Evolutionary conservation across 2,888 invertebrate genomes (phyloP).

Genomic region (Conistra vaccinii): DNA sequence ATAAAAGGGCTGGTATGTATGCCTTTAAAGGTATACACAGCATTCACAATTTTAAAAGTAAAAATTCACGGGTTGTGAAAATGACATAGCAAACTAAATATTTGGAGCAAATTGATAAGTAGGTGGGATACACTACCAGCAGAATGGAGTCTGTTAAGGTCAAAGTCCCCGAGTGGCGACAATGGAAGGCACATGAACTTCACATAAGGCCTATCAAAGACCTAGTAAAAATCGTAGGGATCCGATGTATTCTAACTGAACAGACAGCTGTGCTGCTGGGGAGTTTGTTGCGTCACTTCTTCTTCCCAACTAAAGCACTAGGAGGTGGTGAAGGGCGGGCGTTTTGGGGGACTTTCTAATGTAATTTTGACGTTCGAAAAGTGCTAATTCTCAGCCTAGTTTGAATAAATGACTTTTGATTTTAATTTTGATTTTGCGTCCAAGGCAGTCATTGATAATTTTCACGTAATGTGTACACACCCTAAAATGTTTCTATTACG

Average conservation of each 20-base stretch:
- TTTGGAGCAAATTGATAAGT: not conserved
- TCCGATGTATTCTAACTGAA: not conserved
- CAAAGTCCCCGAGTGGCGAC: not conserved
- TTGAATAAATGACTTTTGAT: no score
- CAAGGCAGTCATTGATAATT: not conserved
- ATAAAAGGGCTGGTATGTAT: not conserved
- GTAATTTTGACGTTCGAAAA: no score
- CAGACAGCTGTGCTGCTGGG: no score
- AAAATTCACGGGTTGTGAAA: not conserved
- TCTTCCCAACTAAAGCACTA: no score
- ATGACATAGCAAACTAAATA: not conserved
- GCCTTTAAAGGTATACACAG: no score
- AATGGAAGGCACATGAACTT: not conserved
- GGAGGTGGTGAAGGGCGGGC: no score
- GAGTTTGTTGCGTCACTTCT: no score
- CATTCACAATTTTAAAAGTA: not conserved
- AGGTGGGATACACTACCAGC: not conserved
- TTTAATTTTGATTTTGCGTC: not conserved
- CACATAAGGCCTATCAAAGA: not conserved
- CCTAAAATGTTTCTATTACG: slow-evolving; percentile 7
- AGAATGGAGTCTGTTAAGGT: not conserved
- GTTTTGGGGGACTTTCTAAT: no score
- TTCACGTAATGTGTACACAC: not conserved
- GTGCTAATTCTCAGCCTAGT: no score
- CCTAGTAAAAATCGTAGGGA: not conserved